Evolutionary conservation across 2,113 vertebrate genomes (phyloP).

Genomic region (Mystacornis crossleyi): DNA sequence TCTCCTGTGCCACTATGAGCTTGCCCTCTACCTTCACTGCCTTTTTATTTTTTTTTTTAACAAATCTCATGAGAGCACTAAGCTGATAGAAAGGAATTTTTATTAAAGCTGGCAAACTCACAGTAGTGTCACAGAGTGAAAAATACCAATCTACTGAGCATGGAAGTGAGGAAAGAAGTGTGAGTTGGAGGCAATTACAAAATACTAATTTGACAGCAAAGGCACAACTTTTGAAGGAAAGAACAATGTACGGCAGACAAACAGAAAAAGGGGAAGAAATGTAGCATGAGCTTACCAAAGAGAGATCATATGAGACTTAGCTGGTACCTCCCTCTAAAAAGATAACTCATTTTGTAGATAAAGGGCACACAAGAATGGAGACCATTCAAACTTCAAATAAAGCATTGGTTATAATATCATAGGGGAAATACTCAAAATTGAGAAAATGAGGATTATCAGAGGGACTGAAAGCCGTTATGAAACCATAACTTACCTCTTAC

Average conservation of each 20-base stretch:
- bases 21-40: not conserved
- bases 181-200: not conserved
- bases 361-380: not conserved
- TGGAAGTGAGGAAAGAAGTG: not conserved
- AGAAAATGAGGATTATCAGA: not conserved
- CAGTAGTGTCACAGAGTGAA: not conserved
- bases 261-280: not conserved
- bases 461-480: not conserved
- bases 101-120: slow-evolving; percentile 11
- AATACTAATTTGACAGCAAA: not conserved
- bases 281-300: not conserved
- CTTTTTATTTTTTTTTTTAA: not conserved
- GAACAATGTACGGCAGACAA: not conserved
- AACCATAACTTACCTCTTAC: too few species aligned
- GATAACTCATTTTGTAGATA: not conserved
- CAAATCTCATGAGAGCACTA: not conserved
- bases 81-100: not conserved
- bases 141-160: not conserved
- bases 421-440: not conserved
- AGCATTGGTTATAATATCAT: not conserved
- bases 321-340: not conserved
- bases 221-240: not conserved
- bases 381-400: not conserved
- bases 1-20: not conserved
- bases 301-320: rapidly evolving